A percentile compares a stretch with the other conserved stretches of the same genome.
Evolutionary conservation across 2,113 vertebrate genomes (phyloP).

Genomic region (Oreochromis aureus): DNA sequence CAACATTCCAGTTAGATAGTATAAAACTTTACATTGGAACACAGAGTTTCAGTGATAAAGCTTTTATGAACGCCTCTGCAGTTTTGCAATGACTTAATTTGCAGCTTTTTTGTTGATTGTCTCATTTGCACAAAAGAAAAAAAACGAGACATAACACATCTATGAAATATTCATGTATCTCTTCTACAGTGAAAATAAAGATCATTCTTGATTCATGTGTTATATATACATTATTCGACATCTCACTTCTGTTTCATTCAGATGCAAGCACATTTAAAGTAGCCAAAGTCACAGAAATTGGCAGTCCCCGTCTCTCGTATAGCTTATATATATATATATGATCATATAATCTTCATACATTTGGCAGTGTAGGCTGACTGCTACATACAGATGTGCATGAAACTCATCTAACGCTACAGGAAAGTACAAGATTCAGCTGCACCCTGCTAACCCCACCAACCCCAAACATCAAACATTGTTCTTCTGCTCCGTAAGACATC

Average conservation of each 20-base stretch:
- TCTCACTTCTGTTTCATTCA: not conserved
- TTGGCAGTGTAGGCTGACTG: conserved; percentile 69
- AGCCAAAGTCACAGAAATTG: not conserved
- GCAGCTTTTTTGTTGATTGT: conserved; percentile 30
- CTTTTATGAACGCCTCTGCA: conserved; percentile 9
- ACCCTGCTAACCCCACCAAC: not conserved
- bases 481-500: not conserved
- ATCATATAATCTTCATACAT: not conserved
- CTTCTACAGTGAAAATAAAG: conserved; percentile 51
- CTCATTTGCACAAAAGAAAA: not conserved
- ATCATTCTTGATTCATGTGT: conserved; percentile 39
- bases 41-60: not conserved
- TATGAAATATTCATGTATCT: conserved; percentile 4
- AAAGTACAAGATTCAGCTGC: conserved; percentile 3
- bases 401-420: not conserved
- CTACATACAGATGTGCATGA: conserved; percentile 41
- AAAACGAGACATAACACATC: not conserved
- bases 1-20: not conserved
- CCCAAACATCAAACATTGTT: not conserved
- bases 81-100: not conserved
- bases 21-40: not conserved
- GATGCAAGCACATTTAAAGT: conserved; percentile 16
- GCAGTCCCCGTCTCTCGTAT: not conserved
- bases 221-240: conserved; percentile 30
- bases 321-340: conserved; percentile 36